Percentiles rank a stretch among this genome's conserved stretches.
These are phyloP conservation scores for Sminthurinus signatus DNA, from an alignment of 1,140 invertebrate genomes.

Conservation along the genomic window DNA sequence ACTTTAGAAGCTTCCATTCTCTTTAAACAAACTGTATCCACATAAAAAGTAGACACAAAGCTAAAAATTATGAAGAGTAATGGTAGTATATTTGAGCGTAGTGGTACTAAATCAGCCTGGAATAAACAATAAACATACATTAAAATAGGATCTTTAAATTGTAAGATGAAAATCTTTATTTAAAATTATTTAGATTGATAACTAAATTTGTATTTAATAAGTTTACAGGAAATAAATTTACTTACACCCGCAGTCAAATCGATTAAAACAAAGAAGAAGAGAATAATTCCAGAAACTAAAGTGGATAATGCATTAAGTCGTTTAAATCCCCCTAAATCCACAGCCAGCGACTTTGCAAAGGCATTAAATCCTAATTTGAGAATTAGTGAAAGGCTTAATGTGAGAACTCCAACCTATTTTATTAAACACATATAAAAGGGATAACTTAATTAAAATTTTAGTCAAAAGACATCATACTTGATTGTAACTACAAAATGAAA, in stretches of 20 bases:
- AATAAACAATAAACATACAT: not conserved
- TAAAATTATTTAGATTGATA: not conserved
- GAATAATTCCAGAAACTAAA: slow-evolving; percentile 18
- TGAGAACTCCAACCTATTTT: slow-evolving; percentile 24
- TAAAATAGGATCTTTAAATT: not conserved
- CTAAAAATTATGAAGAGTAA: slow-evolving; percentile 27
- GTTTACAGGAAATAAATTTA: not conserved
- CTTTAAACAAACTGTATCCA: slow-evolving; percentile 37
- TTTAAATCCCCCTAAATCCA: slow-evolving; percentile 28
- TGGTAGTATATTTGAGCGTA: slow-evolving; percentile 19
- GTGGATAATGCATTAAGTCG: slow-evolving; percentile 28
- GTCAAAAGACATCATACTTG: not conserved
- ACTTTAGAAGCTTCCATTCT: slow-evolving; percentile 36
- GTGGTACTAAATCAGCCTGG: slow-evolving; percentile 26
- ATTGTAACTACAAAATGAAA: not conserved
- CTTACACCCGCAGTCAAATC: slow-evolving; percentile 26
- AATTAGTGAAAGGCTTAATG: slow-evolving; percentile 6
- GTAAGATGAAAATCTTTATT: not conserved
- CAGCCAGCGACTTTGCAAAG: slow-evolving; percentile 25
- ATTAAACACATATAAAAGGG: not conserved
- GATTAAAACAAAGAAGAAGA: slow-evolving; percentile 8
- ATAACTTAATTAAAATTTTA: not conserved
- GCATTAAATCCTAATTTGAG: slow-evolving; percentile 30
- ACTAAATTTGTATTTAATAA: not conserved
- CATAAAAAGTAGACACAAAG: slow-evolving; percentile 38